Conservation (phyloP, 2,797 vertebrate species). For the Hemitrygon akajei region DNA sequence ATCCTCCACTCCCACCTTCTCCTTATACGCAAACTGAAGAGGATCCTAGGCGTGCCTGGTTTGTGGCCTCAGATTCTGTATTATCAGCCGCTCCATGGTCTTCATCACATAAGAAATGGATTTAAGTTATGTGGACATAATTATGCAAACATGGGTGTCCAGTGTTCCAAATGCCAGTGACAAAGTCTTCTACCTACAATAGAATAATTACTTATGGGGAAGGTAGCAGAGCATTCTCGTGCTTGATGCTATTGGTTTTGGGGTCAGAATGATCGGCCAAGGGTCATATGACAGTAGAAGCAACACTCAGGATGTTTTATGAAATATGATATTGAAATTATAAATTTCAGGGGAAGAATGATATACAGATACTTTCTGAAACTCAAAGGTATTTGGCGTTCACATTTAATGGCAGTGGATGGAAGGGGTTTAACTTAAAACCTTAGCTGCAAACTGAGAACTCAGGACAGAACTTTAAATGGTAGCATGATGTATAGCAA, state of each 20-base stretch:
- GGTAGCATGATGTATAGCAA: not conserved
- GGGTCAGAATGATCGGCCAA: not conserved
- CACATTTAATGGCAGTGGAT: not conserved
- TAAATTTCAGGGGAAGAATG: not conserved
- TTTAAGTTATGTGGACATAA: not conserved
- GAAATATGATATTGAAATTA: not conserved
- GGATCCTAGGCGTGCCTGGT: too few relatives aligned
- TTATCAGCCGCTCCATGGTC: too few relatives aligned
- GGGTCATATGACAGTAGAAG: not conserved
- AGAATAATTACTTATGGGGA: not conserved
- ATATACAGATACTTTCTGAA: not conserved
- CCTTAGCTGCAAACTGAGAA: not conserved
- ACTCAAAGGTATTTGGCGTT: not conserved
- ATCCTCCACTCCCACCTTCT: too few relatives aligned
- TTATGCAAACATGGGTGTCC: not conserved
- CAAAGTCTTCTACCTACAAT: not conserved
- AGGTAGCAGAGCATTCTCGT: not conserved
- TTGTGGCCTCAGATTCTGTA: too few relatives aligned
- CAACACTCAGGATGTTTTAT: not conserved
- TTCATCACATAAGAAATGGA: not conserved
- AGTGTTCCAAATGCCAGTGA: not conserved
- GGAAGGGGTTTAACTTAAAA: not conserved
- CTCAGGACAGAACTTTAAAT: not conserved
- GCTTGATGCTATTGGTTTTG: not conserved
- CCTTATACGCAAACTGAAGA: too few relatives aligned